These are phyloP conservation scores for Petroica traversi DNA, from an alignment of 2,113 vertebrate genomes.

Conservation along the genomic window DNA sequence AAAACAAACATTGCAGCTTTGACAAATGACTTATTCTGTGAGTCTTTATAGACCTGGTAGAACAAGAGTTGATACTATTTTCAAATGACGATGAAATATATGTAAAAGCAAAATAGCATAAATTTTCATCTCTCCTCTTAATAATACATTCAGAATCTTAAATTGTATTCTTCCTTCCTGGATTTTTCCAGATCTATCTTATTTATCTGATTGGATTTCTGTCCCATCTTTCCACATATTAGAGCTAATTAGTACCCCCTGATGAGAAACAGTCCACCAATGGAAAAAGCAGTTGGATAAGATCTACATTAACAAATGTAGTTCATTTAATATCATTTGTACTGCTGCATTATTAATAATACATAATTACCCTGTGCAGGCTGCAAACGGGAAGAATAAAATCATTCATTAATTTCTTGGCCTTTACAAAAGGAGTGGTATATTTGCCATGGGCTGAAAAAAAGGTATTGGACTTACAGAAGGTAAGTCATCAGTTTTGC, in stretches of 20 bases:
- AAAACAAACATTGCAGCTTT: constrained; percentile 30
- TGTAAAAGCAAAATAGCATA: constrained; percentile 36
- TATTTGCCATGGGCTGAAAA: constrained; percentile 48
- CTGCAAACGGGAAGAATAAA: constrained; percentile 75
- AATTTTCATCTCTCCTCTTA: constrained; percentile 39
- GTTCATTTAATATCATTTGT: constrained; percentile 87
- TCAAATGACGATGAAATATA: constrained; percentile 15
- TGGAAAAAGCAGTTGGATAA: constrained; percentile 83
- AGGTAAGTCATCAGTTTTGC: constrained; percentile 51
- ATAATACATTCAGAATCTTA: constrained; percentile 36
- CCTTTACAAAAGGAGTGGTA: constrained; percentile 68
- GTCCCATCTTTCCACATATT: constrained; percentile 79
- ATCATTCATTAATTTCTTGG: constrained; percentile 76
- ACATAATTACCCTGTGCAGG: constrained; percentile 77
- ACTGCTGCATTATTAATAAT: constrained; percentile 86
- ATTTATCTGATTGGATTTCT: constrained; percentile 82
- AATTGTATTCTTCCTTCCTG: constrained; percentile 66
- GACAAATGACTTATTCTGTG: constrained; percentile 48
- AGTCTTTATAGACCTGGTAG: not conserved
- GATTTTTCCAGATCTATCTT: constrained; percentile 76
- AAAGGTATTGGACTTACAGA: constrained; percentile 18
- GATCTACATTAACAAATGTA: constrained; percentile 86
- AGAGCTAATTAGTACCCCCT: constrained; percentile 83
- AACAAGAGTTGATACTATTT: not conserved
- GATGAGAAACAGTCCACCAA: constrained; percentile 81